Evolutionary conservation across 2,888 invertebrate species (phyloP).

Genomic region (Drosophila subsilvestris): DNA sequence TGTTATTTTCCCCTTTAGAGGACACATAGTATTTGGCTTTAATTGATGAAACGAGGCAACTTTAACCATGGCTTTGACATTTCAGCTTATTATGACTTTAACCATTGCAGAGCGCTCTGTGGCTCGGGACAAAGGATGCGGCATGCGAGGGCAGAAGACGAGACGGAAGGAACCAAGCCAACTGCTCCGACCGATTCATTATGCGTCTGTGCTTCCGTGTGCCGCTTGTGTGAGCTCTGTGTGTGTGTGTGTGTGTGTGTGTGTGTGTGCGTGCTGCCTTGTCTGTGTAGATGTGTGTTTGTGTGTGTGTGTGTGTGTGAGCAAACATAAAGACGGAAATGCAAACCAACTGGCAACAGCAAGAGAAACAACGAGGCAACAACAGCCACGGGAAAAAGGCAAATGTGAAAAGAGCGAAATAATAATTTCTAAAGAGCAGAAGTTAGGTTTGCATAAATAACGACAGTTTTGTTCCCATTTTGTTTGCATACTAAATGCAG

Average conservation of each 20-base stretch:
- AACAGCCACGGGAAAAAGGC: conserved; percentile 17
- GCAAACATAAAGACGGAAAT: conserved; percentile 74
- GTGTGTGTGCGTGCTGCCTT: conserved; percentile 15
- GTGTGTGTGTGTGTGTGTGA: conserved; percentile 34
- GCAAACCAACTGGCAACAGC: conserved; percentile 60
- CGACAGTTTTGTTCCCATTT: conserved; percentile 69
- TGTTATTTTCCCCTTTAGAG: conserved; percentile 37
- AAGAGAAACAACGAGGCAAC: conserved; percentile 44
- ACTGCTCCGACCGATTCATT: conserved; percentile 64
- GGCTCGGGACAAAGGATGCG: conserved; percentile 48
- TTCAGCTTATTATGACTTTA: conserved; percentile 33
- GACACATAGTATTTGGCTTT: conserved; percentile 56
- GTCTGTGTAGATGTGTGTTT: neutral
- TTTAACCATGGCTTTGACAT: conserved; percentile 21
- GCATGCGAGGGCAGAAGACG: conserved; percentile 34
- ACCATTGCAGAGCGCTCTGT: conserved; percentile 13
- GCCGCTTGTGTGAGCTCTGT: neutral
- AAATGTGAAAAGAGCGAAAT: conserved; percentile 49
- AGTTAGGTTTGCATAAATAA: conserved; percentile 78
- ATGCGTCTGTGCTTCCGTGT: conserved; percentile 38
- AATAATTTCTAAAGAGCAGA: conserved; percentile 77
- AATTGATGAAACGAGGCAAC: conserved; percentile 44
- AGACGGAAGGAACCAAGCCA: conserved; percentile 66
- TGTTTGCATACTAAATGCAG: conserved; percentile 67
- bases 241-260: conserved; percentile 27